phyloP scores from a whole-genome alignment of 1,140 invertebrate species.

The Protaetia brevitarsis region DNA sequence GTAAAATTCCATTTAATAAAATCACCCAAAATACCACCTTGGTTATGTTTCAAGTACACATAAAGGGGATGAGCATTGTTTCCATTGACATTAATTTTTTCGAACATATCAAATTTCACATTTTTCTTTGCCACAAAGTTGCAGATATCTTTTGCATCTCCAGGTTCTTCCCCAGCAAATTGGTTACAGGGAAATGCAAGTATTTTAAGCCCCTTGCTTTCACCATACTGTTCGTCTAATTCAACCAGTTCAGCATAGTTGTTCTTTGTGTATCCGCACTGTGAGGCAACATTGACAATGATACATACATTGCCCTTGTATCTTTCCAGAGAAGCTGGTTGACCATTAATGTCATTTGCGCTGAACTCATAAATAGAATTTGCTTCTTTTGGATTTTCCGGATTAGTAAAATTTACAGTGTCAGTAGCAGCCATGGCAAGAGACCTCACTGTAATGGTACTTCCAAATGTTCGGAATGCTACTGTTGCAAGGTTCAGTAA shows the following conservation, averaged over 20 bases:
- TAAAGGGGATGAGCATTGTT: slow-evolving; percentile 81
- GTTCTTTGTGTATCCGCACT: slow-evolving; percentile 76
- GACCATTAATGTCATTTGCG: slow-evolving; percentile 70
- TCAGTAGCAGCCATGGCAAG: slow-evolving; percentile 21
- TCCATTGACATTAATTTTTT: slow-evolving; percentile 85
- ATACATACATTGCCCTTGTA: slow-evolving; percentile 70
- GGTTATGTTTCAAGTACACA: slow-evolving; percentile 81
- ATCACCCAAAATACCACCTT: slow-evolving; percentile 69
- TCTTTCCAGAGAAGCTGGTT: slow-evolving; percentile 67
- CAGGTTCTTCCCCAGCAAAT: slow-evolving; percentile 80
- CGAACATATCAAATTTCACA: slow-evolving; percentile 76
- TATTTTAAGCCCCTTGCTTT: slow-evolving; percentile 66
- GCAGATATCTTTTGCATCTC: slow-evolving; percentile 67
- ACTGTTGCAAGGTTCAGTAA: slow-evolving; percentile 29
- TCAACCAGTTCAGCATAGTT: slow-evolving; percentile 77
- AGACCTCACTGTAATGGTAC: neutral
- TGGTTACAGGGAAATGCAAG: slow-evolving; percentile 93
- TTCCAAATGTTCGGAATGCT: slow-evolving; percentile 26
- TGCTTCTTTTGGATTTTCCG: slow-evolving; percentile 57
- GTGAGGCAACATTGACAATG: slow-evolving; percentile 84
- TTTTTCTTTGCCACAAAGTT: slow-evolving; percentile 67
- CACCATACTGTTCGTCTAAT: slow-evolving; percentile 68
- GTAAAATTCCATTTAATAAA: slow-evolving; percentile 97
- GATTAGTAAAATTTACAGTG: slow-evolving; percentile 27
- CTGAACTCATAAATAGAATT: slow-evolving; percentile 72